Evolutionary conservation across 2,113 vertebrate species (phyloP).

Genomic region (Tichodroma muraria): DNA sequence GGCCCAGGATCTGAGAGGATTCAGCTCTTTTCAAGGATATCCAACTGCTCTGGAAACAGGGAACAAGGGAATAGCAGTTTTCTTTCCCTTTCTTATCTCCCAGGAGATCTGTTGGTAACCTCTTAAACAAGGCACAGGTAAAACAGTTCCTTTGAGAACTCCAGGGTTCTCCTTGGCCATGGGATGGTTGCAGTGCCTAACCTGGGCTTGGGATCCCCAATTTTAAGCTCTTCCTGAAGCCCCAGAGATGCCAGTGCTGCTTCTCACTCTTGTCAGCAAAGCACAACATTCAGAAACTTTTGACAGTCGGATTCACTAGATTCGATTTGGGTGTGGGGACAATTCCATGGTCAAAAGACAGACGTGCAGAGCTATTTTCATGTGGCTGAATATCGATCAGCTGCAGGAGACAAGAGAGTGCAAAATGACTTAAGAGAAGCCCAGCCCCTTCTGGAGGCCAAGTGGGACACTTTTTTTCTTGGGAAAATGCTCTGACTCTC

Average conservation of each 20-base stretch:
- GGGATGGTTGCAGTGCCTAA: background rate
- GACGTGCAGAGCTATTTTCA: rapidly evolving
- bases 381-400: background rate
- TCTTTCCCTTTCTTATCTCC: background rate
- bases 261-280: background rate
- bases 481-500: background rate
- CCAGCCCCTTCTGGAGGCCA: background rate
- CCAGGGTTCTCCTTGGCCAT: background rate
- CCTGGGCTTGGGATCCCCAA: rapidly evolving
- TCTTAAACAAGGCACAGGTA: background rate
- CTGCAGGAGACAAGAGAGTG: background rate
- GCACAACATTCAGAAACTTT: background rate
- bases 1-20: background rate
- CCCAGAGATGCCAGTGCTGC: background rate
- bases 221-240: background rate
- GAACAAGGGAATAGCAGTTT: background rate
- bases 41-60: background rate
- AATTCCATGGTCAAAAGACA: background rate
- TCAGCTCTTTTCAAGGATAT: background rate
- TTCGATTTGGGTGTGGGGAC: background rate
- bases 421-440: background rate
- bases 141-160: background rate
- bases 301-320: background rate
- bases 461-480: background rate
- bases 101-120: background rate